phyloP scores from a whole-genome alignment of 1,140 invertebrate species.

The Augochlora pura region DNA sequence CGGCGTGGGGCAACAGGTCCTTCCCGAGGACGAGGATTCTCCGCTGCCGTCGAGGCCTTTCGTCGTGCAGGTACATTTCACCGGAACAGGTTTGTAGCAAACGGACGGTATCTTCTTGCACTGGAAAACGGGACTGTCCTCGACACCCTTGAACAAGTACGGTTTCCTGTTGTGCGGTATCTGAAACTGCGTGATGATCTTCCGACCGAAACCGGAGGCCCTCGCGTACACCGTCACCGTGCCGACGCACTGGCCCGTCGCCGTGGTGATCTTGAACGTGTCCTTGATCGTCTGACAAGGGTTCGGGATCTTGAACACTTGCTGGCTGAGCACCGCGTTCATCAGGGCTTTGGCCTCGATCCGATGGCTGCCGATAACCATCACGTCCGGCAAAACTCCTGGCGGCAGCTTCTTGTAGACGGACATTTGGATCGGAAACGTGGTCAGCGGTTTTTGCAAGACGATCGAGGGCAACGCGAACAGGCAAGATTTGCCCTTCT shows the following conservation, averaged over 20 bases:
- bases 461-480: slow-evolving; percentile 71
- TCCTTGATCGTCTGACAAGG: slow-evolving; percentile 80
- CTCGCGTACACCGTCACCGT: slow-evolving; percentile 81
- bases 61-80: slow-evolving; percentile 42
- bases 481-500: slow-evolving; percentile 78
- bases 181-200: slow-evolving; percentile 85
- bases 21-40: slow-evolving; percentile 12
- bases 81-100: background rate
- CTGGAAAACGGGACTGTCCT: slow-evolving; percentile 68
- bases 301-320: slow-evolving; percentile 50
- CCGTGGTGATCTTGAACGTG: slow-evolving; percentile 79
- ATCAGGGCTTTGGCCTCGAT: slow-evolving; percentile 71
- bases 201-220: slow-evolving; percentile 84
- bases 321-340: slow-evolving; percentile 66
- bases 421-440: slow-evolving; percentile 73
- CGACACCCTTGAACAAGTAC: slow-evolving; percentile 73
- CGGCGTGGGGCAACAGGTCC: slow-evolving; percentile 37
- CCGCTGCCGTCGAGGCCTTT: slow-evolving; percentile 39
- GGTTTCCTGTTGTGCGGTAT: slow-evolving; percentile 72
- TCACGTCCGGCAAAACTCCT: slow-evolving; percentile 72
- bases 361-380: slow-evolving; percentile 69
- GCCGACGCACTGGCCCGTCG: slow-evolving; percentile 77
- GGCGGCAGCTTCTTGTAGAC: slow-evolving; percentile 76
- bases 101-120: slow-evolving; percentile 66
- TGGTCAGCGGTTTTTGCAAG: slow-evolving; percentile 63